A percentile compares a stretch with the other conserved stretches of the same genome.
These are phyloP conservation scores for Catalaphyllia jardinei DNA, from an alignment of 64 coral and sea anemone genomes.

Conservation along the genomic window DNA sequence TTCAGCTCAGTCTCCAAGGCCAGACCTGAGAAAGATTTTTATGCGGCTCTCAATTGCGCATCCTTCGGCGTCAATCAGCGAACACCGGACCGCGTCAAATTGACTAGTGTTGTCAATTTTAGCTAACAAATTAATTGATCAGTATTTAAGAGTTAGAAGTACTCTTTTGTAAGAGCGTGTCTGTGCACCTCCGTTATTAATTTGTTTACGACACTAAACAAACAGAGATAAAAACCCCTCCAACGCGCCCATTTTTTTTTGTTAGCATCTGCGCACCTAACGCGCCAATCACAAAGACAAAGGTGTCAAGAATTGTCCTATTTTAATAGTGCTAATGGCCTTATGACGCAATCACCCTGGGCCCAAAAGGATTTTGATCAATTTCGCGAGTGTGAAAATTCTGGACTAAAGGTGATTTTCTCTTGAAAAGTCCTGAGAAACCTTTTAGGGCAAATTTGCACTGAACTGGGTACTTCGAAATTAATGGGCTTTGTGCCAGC, in stretches of 20 bases:
- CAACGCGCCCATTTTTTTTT: not conserved
- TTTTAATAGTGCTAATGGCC: not conserved
- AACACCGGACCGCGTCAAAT: not conserved
- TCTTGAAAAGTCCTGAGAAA: not conserved
- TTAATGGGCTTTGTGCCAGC: not conserved
- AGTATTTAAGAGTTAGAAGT: not conserved
- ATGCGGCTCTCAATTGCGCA: too few species aligned
- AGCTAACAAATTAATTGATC: not conserved
- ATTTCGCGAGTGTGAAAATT: not conserved
- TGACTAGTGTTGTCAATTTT: not conserved
- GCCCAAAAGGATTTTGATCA: not conserved
- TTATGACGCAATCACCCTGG: not conserved
- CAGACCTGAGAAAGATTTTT: too few species aligned
- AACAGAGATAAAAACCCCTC: not conserved
- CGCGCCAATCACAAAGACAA: not conserved
- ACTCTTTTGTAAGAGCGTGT: not conserved
- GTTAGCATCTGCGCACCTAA: not conserved
- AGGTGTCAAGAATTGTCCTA: not conserved
- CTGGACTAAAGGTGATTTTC: not conserved
- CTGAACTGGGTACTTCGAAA: not conserved
- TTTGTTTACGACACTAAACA: slow-evolving; percentile 23
- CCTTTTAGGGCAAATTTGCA: not conserved
- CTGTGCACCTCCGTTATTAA: not conserved
- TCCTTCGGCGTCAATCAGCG: not conserved
- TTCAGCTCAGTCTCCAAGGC: not conserved